Evolutionary conservation across 2,888 invertebrate species (phyloP).

Genomic region (Lycaena phlaeas): DNA sequence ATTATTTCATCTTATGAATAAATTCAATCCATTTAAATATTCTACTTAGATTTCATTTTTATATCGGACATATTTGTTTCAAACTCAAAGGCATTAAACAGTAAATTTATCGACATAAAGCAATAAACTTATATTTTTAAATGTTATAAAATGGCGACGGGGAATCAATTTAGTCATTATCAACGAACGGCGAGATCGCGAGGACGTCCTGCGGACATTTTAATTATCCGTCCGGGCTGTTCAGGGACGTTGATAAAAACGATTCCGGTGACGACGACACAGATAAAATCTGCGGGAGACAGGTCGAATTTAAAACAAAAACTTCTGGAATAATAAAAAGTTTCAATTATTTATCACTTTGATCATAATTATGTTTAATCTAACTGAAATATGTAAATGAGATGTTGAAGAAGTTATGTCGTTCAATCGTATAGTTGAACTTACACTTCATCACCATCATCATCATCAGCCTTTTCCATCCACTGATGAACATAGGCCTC

Average conservation of each 20-base stretch:
- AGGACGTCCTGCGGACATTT: constrained; percentile 62
- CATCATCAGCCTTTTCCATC: too few relatives aligned
- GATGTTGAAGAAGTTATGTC: too few relatives aligned
- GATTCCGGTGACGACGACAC: constrained; percentile 41
- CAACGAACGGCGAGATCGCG: constrained; percentile 37
- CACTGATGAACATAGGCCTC: too few relatives aligned
- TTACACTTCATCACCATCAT: too few relatives aligned
- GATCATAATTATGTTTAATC: too few relatives aligned
- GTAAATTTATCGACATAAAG: constrained; percentile 5
- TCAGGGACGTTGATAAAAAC: constrained; percentile 50
- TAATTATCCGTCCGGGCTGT: constrained; percentile 57
- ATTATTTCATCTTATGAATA: too few relatives aligned
- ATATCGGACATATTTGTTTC: too few relatives aligned
- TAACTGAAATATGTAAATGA: too few relatives aligned
- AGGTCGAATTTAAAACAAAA: constrained; percentile 57
- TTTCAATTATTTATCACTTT: constrained; percentile 27
- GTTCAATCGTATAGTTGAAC: too few relatives aligned
- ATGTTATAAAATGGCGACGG: constrained; percentile 38
- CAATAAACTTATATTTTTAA: constrained; percentile 6
- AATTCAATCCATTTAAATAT: too few relatives aligned
- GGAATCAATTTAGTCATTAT: constrained; percentile 62
- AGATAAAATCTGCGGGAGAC: constrained; percentile 61
- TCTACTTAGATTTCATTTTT: too few relatives aligned
- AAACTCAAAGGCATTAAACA: too few relatives aligned
- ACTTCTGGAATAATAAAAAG: constrained; percentile 58